Conservation (phyloP, 2,888 invertebrate genomes). For the Nemurella pictetii region DNA sequence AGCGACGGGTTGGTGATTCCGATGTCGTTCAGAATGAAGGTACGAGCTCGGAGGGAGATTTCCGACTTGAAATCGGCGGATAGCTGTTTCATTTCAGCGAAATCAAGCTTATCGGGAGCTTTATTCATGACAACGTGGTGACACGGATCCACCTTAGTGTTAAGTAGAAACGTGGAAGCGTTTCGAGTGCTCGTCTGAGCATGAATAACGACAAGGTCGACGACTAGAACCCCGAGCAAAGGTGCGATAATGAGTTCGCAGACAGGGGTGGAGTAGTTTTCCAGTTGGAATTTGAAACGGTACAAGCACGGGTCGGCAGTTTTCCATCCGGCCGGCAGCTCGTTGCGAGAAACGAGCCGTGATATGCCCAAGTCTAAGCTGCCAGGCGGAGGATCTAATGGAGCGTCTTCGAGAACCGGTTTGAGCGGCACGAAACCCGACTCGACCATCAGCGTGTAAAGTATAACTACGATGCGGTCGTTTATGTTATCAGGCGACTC, state of each 20-base stretch:
- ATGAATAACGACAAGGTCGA: not conserved
- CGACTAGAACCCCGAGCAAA: not conserved
- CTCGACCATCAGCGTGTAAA: constrained; percentile 25
- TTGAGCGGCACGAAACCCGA: constrained; percentile 6
- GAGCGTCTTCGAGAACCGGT: not conserved
- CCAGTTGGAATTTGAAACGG: not conserved
- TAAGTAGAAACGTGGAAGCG: not conserved
- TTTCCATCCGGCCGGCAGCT: not conserved
- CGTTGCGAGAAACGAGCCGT: not conserved
- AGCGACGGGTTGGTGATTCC: constrained; percentile 13
- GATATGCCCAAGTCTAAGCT: not conserved
- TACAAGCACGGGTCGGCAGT: not conserved
- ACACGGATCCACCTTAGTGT: not conserved
- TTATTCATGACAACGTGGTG: not conserved
- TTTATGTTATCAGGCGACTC: not conserved
- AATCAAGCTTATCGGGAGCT: not conserved
- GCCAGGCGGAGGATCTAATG: not conserved
- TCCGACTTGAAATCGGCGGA: not conserved
- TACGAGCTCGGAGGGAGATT: not conserved
- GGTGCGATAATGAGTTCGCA: not conserved
- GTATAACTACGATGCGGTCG: not conserved
- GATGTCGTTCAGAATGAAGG: constrained; percentile 2
- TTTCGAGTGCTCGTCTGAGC: not conserved
- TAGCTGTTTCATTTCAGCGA: not conserved
- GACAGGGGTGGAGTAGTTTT: not conserved